These are phyloP conservation scores for Netelia melanura DNA, from an alignment of 2,888 invertebrate genomes.

Conservation along the genomic window DNA sequence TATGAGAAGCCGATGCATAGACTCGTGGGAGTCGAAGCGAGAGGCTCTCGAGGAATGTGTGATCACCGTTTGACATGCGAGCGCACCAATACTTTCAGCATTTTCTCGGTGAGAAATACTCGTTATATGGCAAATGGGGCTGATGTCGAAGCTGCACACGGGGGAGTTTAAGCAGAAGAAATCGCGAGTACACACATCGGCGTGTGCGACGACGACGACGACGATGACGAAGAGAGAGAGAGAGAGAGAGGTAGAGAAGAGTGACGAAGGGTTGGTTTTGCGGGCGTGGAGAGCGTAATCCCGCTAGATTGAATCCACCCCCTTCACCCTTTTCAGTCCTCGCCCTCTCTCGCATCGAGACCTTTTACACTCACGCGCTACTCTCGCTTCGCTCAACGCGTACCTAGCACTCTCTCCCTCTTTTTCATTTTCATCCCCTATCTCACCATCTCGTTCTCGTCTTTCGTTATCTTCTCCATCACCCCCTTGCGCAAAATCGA, in stretches of 20 bases:
- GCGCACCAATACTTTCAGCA: neutral
- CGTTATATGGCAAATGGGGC: constrained; percentile 31
- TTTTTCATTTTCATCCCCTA: neutral
- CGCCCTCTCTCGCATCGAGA: constrained; percentile 24
- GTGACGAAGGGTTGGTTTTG: constrained; percentile 50
- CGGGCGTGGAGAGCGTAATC: constrained; percentile 73
- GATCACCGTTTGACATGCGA: neutral
- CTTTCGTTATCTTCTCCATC: constrained; percentile 3
- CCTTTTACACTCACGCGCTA: constrained; percentile 36
- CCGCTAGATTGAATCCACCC: constrained; percentile 78
- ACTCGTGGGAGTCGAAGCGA: too few relatives aligned
- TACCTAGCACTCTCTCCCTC: neutral
- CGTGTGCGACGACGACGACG: constrained; percentile 31
- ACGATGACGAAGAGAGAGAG: neutral
- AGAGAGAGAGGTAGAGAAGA: constrained; percentile 9
- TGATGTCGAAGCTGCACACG: constrained; percentile 23
- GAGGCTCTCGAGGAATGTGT: too few relatives aligned
- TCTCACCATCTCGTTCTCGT: neutral
- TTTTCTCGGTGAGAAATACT: constrained; percentile 21
- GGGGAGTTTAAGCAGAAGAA: constrained; percentile 25
- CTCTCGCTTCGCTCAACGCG: constrained; percentile 34
- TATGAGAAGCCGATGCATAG: constrained; percentile 35
- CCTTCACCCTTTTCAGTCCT: constrained; percentile 42
- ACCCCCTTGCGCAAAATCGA: neutral
- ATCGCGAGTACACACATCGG: constrained; percentile 43